Evolutionary conservation across 2,113 vertebrate species (phyloP).

Genomic region (Nymphicus hollandicus): DNA sequence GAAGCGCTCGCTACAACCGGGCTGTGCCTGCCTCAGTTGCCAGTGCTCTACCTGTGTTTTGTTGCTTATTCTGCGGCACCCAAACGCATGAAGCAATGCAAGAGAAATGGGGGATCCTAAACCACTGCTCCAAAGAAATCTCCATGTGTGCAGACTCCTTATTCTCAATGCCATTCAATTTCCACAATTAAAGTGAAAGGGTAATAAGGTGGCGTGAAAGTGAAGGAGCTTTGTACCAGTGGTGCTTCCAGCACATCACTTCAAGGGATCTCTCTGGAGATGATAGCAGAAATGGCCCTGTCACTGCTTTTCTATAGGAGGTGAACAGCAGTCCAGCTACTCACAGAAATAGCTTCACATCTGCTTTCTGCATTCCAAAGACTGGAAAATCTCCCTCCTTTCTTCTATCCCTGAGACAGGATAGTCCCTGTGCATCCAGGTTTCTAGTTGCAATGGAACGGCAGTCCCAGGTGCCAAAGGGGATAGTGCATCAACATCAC

Average conservation of each 20-base stretch:
- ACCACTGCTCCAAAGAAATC: background rate
- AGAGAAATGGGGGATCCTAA: background rate
- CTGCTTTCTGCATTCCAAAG: slow-evolving; percentile 31
- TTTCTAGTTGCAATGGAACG: background rate
- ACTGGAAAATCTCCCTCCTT: slow-evolving; percentile 7
- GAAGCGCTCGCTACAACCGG: background rate
- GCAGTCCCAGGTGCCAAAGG: background rate
- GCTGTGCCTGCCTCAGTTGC: background rate
- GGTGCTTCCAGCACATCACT: background rate
- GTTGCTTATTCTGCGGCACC: background rate
- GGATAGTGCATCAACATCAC: accelerated
- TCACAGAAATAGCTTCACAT: background rate
- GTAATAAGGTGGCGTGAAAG: background rate
- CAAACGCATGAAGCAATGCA: accelerated
- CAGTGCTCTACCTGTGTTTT: accelerated
- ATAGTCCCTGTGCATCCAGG: background rate
- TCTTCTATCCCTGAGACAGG: background rate
- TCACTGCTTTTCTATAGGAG: background rate
- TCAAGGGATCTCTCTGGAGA: background rate
- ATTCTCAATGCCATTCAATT: background rate
- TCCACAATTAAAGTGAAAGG: background rate
- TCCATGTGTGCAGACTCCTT: background rate
- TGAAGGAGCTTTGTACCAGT: background rate
- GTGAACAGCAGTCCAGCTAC: background rate
- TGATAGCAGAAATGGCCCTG: background rate